Percentiles rank a stretch among this genome's conserved stretches.
Evolutionary conservation across 2,113 vertebrate species (phyloP).

Genomic region (Macquaria australasica): DNA sequence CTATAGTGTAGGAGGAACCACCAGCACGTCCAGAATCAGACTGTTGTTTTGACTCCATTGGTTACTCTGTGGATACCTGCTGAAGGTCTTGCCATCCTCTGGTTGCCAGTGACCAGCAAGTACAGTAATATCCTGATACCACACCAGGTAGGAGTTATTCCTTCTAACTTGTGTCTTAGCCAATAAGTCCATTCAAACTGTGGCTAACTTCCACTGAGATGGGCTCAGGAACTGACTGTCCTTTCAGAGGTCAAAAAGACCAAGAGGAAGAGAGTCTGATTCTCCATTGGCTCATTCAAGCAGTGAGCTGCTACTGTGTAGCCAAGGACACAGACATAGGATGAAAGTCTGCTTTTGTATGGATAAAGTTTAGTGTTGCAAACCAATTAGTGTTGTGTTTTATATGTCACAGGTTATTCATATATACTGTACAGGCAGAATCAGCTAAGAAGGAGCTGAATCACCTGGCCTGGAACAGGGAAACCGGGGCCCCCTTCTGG

Average conservation of each 20-base stretch:
- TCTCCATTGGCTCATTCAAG: not conserved
- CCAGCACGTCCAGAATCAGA: constrained; percentile 2
- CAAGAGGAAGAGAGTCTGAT: not conserved
- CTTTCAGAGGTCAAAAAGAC: constrained; percentile 21
- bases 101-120: not conserved
- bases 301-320: constrained; percentile 18
- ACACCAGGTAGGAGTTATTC: not conserved
- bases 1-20: constrained; percentile 2
- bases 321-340: not conserved
- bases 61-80: not conserved
- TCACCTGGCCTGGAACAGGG: not conserved
- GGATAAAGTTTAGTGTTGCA: not conserved
- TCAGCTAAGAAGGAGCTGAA: not conserved
- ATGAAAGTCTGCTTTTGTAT: not conserved
- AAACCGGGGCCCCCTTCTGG: not conserved
- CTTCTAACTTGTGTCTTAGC: constrained; percentile 20
- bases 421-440: not conserved
- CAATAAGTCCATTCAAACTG: not conserved
- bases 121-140: not conserved
- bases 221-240: not conserved
- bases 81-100: not conserved
- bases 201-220: not conserved
- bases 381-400: not conserved
- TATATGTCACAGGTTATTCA: not conserved
- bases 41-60: not conserved